Evolutionary conservation across 2,113 vertebrate species (phyloP).

Genomic region (Entomyzon cyanotis): DNA sequence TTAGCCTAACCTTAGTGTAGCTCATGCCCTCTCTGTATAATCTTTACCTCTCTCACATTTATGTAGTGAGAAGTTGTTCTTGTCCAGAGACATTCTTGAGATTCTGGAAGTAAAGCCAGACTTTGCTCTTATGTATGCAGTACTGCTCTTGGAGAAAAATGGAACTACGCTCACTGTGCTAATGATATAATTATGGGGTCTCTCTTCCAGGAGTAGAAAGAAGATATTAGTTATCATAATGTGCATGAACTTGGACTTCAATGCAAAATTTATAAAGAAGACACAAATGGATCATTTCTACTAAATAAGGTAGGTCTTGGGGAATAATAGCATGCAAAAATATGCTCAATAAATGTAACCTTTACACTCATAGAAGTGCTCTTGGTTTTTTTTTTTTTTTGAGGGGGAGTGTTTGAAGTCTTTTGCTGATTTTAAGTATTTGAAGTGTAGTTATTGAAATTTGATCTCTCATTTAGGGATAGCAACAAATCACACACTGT

Average conservation of each 20-base stretch:
- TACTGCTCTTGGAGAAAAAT: conserved; percentile 18
- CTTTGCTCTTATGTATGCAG: background rate
- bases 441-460: background rate
- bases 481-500: background rate
- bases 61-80: background rate
- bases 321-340: background rate
- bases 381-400: too few species aligned
- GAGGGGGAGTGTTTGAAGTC: background rate
- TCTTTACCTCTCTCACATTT: background rate
- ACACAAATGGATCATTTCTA: background rate
- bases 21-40: background rate
- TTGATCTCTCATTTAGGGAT: background rate
- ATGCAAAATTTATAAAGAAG: conserved; percentile 33
- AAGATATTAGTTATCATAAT: conserved; percentile 35
- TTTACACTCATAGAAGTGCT: background rate
- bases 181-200: conserved; percentile 39
- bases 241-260: conserved; percentile 19
- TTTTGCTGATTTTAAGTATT: background rate
- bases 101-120: background rate
- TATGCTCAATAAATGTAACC: background rate
- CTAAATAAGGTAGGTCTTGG: background rate
- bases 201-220: background rate
- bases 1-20: background rate
- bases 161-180: background rate
- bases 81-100: background rate